Conservation (phyloP, 2,113 vertebrate genomes). For the Muscicapa adusta region DNA sequence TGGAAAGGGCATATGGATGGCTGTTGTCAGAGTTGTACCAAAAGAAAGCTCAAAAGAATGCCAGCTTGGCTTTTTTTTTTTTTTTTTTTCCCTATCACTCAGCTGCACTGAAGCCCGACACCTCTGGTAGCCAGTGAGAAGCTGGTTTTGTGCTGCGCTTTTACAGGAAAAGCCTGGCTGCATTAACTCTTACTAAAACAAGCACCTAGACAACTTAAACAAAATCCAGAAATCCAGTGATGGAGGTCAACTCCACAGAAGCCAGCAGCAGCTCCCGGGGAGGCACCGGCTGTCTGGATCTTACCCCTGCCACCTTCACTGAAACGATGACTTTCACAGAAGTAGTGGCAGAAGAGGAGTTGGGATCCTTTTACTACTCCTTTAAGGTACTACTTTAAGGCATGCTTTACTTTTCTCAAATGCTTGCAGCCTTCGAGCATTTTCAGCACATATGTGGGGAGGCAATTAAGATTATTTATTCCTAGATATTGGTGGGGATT, state of each 20-base stretch:
- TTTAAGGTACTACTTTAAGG: slow-evolving; percentile 73
- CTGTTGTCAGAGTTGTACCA: neutral
- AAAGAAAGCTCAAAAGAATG: neutral
- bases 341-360: slow-evolving; percentile 56
- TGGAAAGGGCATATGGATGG: neutral
- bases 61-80: neutral
- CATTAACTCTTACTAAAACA: neutral
- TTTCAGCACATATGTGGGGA: neutral
- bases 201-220: neutral
- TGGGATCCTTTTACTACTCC: slow-evolving; percentile 76
- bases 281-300: neutral
- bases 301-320: slow-evolving; percentile 50
- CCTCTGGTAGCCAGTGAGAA: slow-evolving; percentile 45
- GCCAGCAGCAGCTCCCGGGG: slow-evolving; percentile 14
- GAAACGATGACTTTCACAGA: slow-evolving; percentile 61
- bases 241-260: slow-evolving; percentile 62
- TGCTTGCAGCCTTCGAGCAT: neutral
- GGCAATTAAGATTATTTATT: neutral
- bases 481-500: neutral
- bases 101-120: slow-evolving; percentile 54
- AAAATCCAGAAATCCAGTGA: neutral
- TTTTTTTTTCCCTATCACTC: neutral
- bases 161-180: neutral
- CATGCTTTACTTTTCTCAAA: neutral
- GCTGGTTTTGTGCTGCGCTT: neutral